These are phyloP conservation scores for Rafetus swinhoei DNA, from an alignment of 2,113 vertebrate genomes.

Conservation along the genomic window DNA sequence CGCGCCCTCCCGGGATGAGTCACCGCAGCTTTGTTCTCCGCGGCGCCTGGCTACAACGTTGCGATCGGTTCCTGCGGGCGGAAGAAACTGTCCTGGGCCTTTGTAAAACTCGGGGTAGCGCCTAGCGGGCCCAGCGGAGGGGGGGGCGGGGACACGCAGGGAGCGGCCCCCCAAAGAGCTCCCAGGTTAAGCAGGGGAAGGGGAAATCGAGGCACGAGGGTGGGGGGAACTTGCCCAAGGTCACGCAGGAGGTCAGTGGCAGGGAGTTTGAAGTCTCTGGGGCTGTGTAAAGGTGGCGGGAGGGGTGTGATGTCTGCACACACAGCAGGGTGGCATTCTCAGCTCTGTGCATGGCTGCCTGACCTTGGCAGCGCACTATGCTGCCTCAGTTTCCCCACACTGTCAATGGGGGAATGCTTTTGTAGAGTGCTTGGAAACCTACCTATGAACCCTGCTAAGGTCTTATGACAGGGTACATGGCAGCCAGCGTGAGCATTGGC, in stretches of 20 bases:
- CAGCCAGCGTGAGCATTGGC: background rate
- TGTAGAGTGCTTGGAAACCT: background rate
- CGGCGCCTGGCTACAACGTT: no score
- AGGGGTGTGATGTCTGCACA: no score
- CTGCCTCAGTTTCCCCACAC: background rate
- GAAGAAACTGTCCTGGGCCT: background rate
- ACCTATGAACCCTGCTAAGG: accelerated
- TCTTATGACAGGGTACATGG: background rate
- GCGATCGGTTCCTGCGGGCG: background rate
- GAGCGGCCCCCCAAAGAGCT: background rate
- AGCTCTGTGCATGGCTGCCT: background rate
- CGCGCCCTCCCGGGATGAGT: background rate
- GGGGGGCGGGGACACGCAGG: background rate
- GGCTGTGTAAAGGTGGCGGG: background rate
- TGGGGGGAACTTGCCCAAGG: background rate
- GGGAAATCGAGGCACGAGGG: background rate
- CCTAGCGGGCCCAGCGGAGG: background rate
- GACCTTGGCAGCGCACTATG: background rate
- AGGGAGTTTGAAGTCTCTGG: background rate
- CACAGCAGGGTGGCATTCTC: background rate
- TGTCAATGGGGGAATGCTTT: background rate
- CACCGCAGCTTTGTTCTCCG: background rate
- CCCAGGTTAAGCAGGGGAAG: background rate
- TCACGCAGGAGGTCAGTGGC: background rate
- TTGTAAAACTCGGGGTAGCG: background rate